Evolutionary conservation across 1,140 invertebrate genomes (phyloP).

Genomic region (Cyphomyrmex costatus): DNA sequence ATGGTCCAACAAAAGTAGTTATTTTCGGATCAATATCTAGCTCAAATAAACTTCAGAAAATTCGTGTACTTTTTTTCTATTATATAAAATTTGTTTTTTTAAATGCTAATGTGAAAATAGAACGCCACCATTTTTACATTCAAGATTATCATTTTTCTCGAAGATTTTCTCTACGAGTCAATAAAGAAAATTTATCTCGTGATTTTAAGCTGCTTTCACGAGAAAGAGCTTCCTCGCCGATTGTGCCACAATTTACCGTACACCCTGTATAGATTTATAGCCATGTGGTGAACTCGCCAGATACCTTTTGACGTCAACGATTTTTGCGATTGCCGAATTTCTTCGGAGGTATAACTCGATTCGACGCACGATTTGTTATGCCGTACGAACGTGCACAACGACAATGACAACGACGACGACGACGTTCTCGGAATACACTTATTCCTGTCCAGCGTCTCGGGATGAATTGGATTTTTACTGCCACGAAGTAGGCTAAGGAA

Average conservation of each 20-base stretch:
- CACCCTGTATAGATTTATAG: slow-evolving; percentile 35
- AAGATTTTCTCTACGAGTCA: slow-evolving; percentile 6
- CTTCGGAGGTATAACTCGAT: not conserved
- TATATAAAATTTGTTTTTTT: not conserved
- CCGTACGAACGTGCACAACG: not conserved
- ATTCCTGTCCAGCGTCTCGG: slow-evolving; percentile 59
- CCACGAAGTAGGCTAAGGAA: slow-evolving; percentile 63
- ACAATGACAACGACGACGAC: slow-evolving; percentile 5
- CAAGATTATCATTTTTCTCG: slow-evolving; percentile 1
- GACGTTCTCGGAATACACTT: slow-evolving; percentile 47
- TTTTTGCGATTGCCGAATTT: slow-evolving; percentile 35
- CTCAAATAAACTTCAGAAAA: no score
- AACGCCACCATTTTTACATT: not conserved
- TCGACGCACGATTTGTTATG: slow-evolving; percentile 36
- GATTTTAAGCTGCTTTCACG: slow-evolving; percentile 30
- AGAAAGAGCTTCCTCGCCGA: slow-evolving; percentile 22
- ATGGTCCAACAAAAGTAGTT: no score
- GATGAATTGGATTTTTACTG: slow-evolving; percentile 71
- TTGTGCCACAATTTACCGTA: slow-evolving; percentile 27
- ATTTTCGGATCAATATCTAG: no score
- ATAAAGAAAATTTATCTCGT: slow-evolving; percentile 33
- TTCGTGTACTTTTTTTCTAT: not conserved
- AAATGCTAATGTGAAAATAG: not conserved
- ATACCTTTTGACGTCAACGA: slow-evolving; percentile 20
- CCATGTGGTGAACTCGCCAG: not conserved